These are phyloP conservation scores for Erythrolamprus reginae DNA, from an alignment of 2,113 vertebrate genomes.

Conservation along the genomic window DNA sequence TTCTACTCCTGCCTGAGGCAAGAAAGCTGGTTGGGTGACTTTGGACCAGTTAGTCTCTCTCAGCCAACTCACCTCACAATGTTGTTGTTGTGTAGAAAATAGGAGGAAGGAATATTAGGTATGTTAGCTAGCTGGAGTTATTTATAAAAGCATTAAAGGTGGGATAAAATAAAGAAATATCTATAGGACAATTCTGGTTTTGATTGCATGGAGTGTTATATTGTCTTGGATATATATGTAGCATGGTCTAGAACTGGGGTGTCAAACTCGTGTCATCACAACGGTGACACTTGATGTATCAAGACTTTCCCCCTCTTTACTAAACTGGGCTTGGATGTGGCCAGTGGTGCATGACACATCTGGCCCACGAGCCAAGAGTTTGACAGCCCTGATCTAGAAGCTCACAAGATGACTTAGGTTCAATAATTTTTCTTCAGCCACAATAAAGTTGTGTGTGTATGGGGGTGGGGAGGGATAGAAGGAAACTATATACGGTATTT, in stretches of 20 bases:
- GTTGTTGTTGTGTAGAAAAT: neutral
- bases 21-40: neutral
- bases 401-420: neutral
- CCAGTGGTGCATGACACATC: rapidly evolving
- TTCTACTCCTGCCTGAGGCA: neutral
- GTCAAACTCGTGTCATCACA: too few species aligned
- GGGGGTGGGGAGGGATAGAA: neutral
- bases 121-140: neutral
- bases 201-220: neutral
- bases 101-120: neutral
- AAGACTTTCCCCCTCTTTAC: too few species aligned
- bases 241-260: too few species aligned
- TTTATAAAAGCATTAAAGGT: neutral
- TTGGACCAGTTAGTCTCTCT: neutral
- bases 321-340: too few species aligned
- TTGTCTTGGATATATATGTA: neutral
- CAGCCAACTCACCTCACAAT: neutral
- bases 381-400: neutral
- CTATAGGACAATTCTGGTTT: neutral
- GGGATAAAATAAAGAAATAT: neutral
- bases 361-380: too few species aligned
- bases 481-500: neutral
- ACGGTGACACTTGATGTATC: too few species aligned
- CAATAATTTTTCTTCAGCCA: neutral
- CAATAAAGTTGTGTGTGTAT: neutral